Percentiles rank a stretch among this genome's conserved stretches.
phyloP scores from a whole-genome alignment of 2,888 invertebrate species.

The Thymelicus acteon region DNA sequence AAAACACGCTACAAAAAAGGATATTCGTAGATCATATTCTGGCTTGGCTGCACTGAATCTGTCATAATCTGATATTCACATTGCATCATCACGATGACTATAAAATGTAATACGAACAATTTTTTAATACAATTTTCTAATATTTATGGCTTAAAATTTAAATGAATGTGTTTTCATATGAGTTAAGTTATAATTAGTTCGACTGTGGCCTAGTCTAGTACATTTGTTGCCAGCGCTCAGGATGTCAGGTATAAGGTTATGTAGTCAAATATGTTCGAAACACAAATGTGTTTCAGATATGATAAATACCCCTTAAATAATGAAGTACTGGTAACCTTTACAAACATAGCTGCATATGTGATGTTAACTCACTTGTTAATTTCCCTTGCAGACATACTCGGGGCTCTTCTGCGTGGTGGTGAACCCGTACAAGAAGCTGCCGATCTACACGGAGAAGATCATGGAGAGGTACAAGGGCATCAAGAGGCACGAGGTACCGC shows the following conservation, averaged over 20 bases:
- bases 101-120: not conserved
- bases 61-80: not conserved
- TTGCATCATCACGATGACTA: not conserved
- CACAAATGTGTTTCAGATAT: no score
- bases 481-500: constrained; percentile 99
- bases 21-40: no score
- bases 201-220: no score
- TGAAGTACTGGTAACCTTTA: no score
- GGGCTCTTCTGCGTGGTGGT: constrained; percentile 99
- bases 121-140: not conserved
- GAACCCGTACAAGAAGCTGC: constrained; percentile 99
- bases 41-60: not conserved
- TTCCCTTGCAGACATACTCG: constrained; percentile 96
- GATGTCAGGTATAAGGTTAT: no score
- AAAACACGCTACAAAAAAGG: no score
- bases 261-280: no score
- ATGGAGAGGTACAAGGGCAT: constrained; percentile 99
- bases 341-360: not conserved
- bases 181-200: no score
- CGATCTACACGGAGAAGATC: constrained; percentile 99
- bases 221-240: no score
- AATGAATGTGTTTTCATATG: no score
- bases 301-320: no score
- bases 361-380: constrained; percentile 4
- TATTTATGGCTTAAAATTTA: not conserved